phyloP scores from a whole-genome alignment of 2,888 invertebrate species.

The Diaphora mendica region DNA sequence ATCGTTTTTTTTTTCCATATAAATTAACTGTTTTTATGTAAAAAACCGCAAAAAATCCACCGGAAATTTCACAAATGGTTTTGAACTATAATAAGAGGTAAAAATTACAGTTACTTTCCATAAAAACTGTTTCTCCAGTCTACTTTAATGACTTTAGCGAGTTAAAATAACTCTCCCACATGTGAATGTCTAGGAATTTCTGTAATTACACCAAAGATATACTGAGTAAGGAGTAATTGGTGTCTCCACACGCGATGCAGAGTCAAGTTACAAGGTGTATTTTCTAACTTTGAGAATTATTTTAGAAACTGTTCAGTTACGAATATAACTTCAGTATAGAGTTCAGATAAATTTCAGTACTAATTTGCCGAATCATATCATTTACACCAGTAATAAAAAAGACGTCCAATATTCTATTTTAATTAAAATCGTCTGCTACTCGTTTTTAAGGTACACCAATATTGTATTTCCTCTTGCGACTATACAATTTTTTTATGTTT shows the following conservation, averaged over 20 bases:
- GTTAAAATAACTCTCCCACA: constrained; percentile 76
- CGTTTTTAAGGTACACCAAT: background rate
- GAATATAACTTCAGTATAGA: no score
- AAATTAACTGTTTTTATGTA: background rate
- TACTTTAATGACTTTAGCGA: constrained; percentile 59
- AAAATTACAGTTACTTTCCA: background rate
- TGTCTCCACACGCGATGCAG: constrained; percentile 51
- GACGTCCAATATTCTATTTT: no score
- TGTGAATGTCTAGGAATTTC: constrained; percentile 67
- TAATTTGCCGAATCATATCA: background rate
- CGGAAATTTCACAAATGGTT: background rate
- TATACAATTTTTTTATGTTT: no score
- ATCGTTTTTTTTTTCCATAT: background rate
- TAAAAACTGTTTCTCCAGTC: constrained; percentile 29
- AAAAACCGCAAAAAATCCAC: background rate
- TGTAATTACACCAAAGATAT: constrained; percentile 67
- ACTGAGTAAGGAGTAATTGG: constrained; percentile 57
- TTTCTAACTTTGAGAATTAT: constrained; percentile 33
- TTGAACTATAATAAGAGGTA: background rate
- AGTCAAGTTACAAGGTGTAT: constrained; percentile 45
- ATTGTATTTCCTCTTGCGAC: background rate
- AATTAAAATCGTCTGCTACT: no score
- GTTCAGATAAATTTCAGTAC: background rate
- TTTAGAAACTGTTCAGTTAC: constrained; percentile 29
- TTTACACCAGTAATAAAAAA: background rate